These are phyloP conservation scores for Drosophila burlai DNA, from an alignment of 1,140 invertebrate species.

Conservation along the genomic window DNA sequence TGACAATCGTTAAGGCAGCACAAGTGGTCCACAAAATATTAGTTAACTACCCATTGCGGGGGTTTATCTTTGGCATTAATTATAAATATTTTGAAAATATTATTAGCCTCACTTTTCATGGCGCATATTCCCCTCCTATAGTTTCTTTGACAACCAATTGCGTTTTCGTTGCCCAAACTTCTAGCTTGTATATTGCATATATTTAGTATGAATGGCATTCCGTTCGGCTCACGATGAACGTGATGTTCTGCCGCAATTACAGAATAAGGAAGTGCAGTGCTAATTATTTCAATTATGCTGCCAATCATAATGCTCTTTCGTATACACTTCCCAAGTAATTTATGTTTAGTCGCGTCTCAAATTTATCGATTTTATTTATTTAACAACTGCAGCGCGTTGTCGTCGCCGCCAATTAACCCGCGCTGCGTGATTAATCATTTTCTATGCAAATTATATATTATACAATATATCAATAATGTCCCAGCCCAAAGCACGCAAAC, in stretches of 20 bases:
- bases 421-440: conserved; percentile 57
- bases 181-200: not conserved
- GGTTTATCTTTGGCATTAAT: not conserved
- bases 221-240: conserved; percentile 40
- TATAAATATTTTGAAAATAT: not conserved
- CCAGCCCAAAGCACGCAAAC: conserved; percentile 26
- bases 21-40: not conserved
- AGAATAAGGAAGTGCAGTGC: conserved; percentile 53
- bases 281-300: conserved; percentile 51
- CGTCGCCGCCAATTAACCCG: conserved; percentile 31
- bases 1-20: conserved; percentile 37
- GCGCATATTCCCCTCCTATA: not conserved
- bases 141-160: not conserved
- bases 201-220: not conserved
- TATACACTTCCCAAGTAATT: conserved; percentile 26
- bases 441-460: conserved; percentile 58
- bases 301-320: conserved; percentile 47
- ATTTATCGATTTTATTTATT: conserved; percentile 35
- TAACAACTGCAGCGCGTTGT: conserved; percentile 43
- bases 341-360: conserved; percentile 40
- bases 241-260: conserved; percentile 43
- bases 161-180: not conserved
- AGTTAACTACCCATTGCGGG: not conserved
- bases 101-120: not conserved
- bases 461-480: not conserved